phyloP scores from a whole-genome alignment of 1,140 invertebrate genomes.

The Drosophila albomicans region DNA sequence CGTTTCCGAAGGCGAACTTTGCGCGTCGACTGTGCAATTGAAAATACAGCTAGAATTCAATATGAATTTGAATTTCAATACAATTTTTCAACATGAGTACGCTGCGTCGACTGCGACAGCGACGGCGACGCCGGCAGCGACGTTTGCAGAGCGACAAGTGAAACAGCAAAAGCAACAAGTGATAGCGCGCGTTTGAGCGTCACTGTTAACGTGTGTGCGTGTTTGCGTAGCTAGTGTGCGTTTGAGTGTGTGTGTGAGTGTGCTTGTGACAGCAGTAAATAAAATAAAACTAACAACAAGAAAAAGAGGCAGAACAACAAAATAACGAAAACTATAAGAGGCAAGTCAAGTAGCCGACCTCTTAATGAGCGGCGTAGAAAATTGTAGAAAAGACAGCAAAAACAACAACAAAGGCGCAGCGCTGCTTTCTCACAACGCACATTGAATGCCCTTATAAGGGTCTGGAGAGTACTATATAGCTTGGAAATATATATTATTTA shows the following conservation, averaged over 20 bases:
- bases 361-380: conserved; percentile 37
- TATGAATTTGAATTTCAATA: conserved; percentile 81
- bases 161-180: conserved; percentile 71
- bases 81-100: conserved; percentile 64
- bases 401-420: conserved; percentile 7
- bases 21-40: conserved; percentile 75
- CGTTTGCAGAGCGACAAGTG: conserved; percentile 58
- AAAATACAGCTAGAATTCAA: conserved; percentile 72
- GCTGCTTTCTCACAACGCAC: not conserved
- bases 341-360: conserved; percentile 37
- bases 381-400: conserved; percentile 1
- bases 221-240: not conserved
- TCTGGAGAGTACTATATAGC: too few species aligned
- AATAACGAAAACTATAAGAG: conserved; percentile 32
- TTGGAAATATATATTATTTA: too few species aligned
- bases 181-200: conserved; percentile 53
- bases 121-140: conserved; percentile 14
- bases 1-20: conserved; percentile 53
- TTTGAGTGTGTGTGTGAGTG: conserved; percentile 15
- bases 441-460: not conserved
- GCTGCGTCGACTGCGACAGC: conserved; percentile 15
- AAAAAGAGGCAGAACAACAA: conserved; percentile 53
- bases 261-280: conserved; percentile 53
- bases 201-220: conserved; percentile 13
- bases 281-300: conserved; percentile 42